These are phyloP conservation scores for Shinisaurus crocodilurus DNA, from an alignment of 2,113 vertebrate species.

Conservation along the genomic window DNA sequence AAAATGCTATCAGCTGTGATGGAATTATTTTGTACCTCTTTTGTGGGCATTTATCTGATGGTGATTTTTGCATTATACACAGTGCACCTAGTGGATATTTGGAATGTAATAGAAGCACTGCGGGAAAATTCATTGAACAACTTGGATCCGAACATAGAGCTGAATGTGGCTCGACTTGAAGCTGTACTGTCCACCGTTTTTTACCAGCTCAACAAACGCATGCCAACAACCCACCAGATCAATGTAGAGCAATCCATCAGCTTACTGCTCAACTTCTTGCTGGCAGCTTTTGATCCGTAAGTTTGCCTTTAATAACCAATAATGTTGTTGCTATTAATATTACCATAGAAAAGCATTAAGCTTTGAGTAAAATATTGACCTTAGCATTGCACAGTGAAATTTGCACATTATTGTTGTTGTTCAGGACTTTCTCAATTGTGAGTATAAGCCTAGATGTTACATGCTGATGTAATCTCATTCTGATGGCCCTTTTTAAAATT, in stretches of 20 bases:
- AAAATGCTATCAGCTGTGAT: not conserved
- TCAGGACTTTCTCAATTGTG: not conserved
- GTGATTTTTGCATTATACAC: constrained; percentile 55
- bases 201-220: constrained; percentile 97
- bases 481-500: not conserved
- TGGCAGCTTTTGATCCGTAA: constrained; percentile 96
- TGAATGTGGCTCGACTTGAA: constrained; percentile 92
- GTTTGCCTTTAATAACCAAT: constrained; percentile 60
- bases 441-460: not conserved
- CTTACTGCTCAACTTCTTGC: constrained; percentile 95
- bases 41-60: rapidly evolving
- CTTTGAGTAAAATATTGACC: not conserved
- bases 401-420: not conserved
- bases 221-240: constrained; percentile 98
- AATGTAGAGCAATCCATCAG: constrained; percentile 94
- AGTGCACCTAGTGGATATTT: constrained; percentile 99
- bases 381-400: not conserved
- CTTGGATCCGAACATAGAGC: constrained; percentile 88
- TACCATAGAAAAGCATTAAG: not conserved
- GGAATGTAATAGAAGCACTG: constrained; percentile 97
- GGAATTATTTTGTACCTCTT: not conserved
- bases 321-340: not conserved
- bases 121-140: constrained; percentile 93
- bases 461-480: not conserved
- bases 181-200: constrained; percentile 94